Base-by-base conservation (phyloP, 2,888 invertebrate genomes). In the Pseudeuparius sepicola region DNA sequence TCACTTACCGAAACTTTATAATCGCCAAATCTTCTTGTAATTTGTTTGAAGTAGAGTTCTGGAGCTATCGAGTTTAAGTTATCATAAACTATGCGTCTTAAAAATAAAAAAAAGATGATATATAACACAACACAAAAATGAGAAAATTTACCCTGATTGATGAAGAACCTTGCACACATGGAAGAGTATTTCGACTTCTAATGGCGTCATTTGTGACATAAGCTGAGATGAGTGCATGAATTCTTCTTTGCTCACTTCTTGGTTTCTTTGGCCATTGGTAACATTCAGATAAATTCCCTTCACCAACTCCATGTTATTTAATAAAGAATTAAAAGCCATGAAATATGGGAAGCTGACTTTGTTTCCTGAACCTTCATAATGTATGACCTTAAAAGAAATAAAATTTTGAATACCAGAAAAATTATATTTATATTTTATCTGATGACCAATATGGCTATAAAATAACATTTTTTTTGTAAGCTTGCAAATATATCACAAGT, bases 301-400 rank as follows among this genome's bases (percentile, higher is more conserved):
- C 45, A 94, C 84, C 43, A 98, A 70, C 65, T 98, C 98, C 92
- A 98, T 96, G 64, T 98, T 97, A 66, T 94, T 92, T 12, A 98
- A 71, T 14, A 98, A 73, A 1, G 92, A 88, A 63, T 89, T 94
- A 70, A 98, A 97, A 24, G 96, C 97, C 72, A 92, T 93, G 70
- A 94, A 98, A 68, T 92, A 98, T 1, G 97, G 90, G 66, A 94
- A 98, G 60, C 92, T 93, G 51, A 98, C 90, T 61, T 83, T 78
- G 44, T 85, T 76, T 31, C 82, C 75, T 31, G 70, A 77, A 60
- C 75, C 46, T n/a, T 49, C 45, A 14, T 51, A 47, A 42, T 50
- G 81, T 10, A 83, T 74, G 6, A 80, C 77, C 79, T 82, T 47
- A 45, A 51, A 52, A 25, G 6, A 25, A 10, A 23, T 27, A 14